These are phyloP conservation scores for Apotomis capreana DNA, from an alignment of 2,888 invertebrate genomes.

Conservation along the genomic window DNA sequence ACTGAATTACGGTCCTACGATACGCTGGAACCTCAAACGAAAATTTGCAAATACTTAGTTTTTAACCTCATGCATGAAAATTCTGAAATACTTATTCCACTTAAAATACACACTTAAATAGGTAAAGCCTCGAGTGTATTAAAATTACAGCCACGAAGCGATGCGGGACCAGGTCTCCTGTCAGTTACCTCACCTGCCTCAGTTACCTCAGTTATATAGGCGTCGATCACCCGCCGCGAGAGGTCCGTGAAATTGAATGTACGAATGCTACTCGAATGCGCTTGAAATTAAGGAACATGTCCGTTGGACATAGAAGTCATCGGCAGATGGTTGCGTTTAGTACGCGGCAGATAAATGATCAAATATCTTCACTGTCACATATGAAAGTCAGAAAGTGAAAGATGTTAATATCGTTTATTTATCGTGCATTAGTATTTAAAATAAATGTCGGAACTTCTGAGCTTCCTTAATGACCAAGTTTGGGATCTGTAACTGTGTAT, in stretches of 20 bases:
- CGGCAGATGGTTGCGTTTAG: too few species aligned
- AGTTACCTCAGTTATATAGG: slow-evolving; percentile 4
- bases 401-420: too few species aligned
- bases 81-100: background rate
- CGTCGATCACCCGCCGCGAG: background rate
- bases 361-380: too few species aligned
- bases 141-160: background rate
- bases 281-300: background rate
- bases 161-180: background rate
- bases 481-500: too few species aligned
- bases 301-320: background rate
- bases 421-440: too few species aligned
- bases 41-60: too few species aligned
- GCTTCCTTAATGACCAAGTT: too few species aligned
- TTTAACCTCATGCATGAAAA: background rate
- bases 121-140: background rate
- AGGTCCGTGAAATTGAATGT: slow-evolving; percentile 8
- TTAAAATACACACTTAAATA: background rate
- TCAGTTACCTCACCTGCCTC: slow-evolving; percentile 14
- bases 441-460: too few species aligned
- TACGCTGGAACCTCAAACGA: too few species aligned
- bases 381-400: too few species aligned
- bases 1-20: too few species aligned
- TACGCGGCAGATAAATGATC: too few species aligned
- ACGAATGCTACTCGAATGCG: background rate